Evolutionary conservation across 2,113 vertebrate species (phyloP).

Genomic region (Anoura caudifer): DNA sequence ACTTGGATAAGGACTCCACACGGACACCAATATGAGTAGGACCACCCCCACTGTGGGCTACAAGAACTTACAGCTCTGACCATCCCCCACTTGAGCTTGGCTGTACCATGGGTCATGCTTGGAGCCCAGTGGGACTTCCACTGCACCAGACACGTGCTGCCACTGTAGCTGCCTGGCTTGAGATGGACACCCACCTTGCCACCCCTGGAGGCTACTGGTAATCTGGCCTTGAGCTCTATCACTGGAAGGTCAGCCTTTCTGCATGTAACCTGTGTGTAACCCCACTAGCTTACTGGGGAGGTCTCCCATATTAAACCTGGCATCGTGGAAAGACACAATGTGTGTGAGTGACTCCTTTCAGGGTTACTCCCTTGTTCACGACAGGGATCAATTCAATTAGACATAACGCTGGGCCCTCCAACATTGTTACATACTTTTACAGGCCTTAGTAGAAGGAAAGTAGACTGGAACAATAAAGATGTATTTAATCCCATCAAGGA

Average conservation of each 20-base stretch:
- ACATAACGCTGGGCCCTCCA: neutral
- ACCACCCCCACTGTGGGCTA: neutral
- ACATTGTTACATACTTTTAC: neutral
- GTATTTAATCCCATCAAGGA: neutral
- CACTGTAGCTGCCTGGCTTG: neutral
- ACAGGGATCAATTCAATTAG: neutral
- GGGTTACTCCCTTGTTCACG: neutral
- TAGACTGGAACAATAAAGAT: neutral
- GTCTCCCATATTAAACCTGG: neutral
- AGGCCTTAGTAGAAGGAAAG: neutral
- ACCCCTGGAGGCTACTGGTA: neutral
- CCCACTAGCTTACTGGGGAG: neutral
- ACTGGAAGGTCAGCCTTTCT: neutral
- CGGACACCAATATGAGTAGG: neutral
- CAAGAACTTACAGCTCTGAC: neutral
- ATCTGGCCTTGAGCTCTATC: neutral
- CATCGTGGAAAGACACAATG: neutral
- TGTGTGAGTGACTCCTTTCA: neutral
- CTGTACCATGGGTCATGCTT: neutral
- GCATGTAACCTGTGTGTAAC: neutral
- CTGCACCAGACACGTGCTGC: neutral
- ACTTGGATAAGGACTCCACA: neutral
- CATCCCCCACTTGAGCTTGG: neutral
- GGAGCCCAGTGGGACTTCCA: neutral
- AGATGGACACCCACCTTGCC: neutral